Base-by-base conservation (phyloP, 1,140 invertebrate species). In the Ceratina calcarata region DNA sequence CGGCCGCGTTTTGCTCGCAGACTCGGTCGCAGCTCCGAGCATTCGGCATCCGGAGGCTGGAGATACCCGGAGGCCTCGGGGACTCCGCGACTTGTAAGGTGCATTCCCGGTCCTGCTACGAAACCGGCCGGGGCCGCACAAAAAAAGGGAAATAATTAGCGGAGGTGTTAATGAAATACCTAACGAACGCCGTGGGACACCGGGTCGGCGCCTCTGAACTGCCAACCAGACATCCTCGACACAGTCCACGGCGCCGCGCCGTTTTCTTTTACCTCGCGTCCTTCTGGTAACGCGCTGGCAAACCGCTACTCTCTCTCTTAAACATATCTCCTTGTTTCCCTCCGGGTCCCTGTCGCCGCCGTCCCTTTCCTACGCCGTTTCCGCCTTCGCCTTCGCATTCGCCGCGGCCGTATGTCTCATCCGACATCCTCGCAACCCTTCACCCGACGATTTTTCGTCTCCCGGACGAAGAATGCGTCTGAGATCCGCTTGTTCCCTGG, bases 151-250 rank as follows among this genome's bases (percentile, higher is more conserved):
- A 93, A 92, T 93, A 93, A 93, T 93, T 93, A 93, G 91, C 88
- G 86, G 86, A 93, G 92, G 92, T 92, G 92, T 93, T 93, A 93
- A 93, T 92, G 92, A 93, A 93, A 93, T 93, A 92, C 91, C 92
- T 88, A 91, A 91, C 88, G 90, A 91, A 92, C 92, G 92, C 92
- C 91, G 88, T 88, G 88, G 89, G 89, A 92, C 90, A 92, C 88
- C 88, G 83, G 87, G 91, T 92, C 92, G 92, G 92, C 91, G 90
- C 89, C 91, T 93, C 89, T 93, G 92, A 93, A 93, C 91, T 92
- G 90, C 90, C 90, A 87, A 90, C 84, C 90, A 93, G 91, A 92
- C 91, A 91, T 91, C 89, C 89, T 85, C 89, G 91, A 93, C 91
- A 92, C 90, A 89, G 89, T 91, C 91, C 88, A 82, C 91, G 91